phyloP scores from a whole-genome alignment of 2,113 vertebrate genomes.

The Myrmecophaga tridactyla region DNA sequence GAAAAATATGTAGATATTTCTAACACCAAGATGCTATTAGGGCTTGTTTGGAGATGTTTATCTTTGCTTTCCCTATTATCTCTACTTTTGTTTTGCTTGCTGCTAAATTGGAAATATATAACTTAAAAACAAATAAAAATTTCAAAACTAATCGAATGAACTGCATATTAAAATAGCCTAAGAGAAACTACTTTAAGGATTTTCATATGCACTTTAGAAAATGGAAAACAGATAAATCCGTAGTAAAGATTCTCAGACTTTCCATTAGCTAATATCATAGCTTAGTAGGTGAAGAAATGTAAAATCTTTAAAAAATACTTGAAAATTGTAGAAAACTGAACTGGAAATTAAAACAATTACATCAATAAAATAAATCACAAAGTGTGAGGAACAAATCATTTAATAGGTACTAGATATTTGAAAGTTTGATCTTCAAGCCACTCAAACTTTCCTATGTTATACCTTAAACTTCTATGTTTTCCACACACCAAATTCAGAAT shows the following conservation, averaged over 20 bases:
- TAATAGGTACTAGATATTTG: background rate
- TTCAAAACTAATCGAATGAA: background rate
- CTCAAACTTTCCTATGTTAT: background rate
- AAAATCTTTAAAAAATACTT: background rate
- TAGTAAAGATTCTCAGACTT: background rate
- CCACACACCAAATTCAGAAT: background rate
- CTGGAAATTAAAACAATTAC: background rate
- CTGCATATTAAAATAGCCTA: background rate
- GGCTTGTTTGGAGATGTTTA: background rate
- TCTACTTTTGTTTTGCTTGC: background rate
- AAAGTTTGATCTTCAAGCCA: background rate
- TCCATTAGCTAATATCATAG: background rate
- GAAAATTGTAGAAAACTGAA: background rate
- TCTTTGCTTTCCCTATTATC: background rate
- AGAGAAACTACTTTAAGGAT: background rate
- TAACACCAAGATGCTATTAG: background rate
- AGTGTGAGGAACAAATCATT: background rate
- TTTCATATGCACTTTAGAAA: background rate
- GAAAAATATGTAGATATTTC: background rate
- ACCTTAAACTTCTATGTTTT: background rate
- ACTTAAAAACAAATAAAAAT: background rate
- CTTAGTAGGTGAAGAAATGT: background rate
- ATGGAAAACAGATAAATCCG: background rate
- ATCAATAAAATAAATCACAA: background rate
- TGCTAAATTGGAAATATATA: constrained; percentile 1